Percentiles rank a stretch among this genome's conserved stretches.
These are phyloP conservation scores for Salvelinus alpinus DNA, from an alignment of 2,113 vertebrate species.

Conservation along the genomic window DNA sequence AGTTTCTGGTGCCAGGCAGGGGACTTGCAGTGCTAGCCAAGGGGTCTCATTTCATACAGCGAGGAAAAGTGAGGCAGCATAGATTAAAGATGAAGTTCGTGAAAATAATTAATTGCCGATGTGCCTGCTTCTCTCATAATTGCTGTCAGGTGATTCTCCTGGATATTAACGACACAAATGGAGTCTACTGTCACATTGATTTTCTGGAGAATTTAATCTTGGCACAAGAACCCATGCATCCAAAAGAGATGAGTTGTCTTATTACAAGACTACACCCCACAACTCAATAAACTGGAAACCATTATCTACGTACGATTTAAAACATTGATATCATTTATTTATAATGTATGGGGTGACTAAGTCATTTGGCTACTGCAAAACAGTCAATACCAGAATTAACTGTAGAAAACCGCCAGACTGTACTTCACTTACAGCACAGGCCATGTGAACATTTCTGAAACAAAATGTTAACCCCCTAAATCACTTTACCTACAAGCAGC, in stretches of 20 bases:
- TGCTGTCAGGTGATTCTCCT: conserved; percentile 25
- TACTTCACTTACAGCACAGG: background rate
- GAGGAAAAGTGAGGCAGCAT: background rate
- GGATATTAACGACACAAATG: conserved; percentile 20
- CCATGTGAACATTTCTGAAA: background rate
- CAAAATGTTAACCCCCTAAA: background rate
- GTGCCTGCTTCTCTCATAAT: conserved; percentile 11
- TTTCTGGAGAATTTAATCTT: conserved; percentile 26
- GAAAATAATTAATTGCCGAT: conserved; percentile 30
- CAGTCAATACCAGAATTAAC: background rate
- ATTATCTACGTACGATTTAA: background rate
- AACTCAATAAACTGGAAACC: background rate
- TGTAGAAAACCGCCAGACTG: background rate
- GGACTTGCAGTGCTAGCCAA: background rate
- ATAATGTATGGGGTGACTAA: too few species aligned
- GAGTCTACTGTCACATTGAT: conserved; percentile 22
- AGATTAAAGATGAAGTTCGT: conserved; percentile 25
- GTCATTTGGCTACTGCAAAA: background rate
- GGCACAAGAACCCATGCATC: conserved; percentile 16
- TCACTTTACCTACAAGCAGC: background rate
- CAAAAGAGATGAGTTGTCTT: conserved; percentile 19
- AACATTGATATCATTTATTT: too few species aligned
- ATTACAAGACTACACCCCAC: conserved; percentile 17
- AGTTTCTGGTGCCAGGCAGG: background rate
- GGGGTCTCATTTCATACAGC: background rate